These are phyloP conservation scores for Drosophila anomalata DNA, from an alignment of 2,888 invertebrate species.

Conservation along the genomic window DNA sequence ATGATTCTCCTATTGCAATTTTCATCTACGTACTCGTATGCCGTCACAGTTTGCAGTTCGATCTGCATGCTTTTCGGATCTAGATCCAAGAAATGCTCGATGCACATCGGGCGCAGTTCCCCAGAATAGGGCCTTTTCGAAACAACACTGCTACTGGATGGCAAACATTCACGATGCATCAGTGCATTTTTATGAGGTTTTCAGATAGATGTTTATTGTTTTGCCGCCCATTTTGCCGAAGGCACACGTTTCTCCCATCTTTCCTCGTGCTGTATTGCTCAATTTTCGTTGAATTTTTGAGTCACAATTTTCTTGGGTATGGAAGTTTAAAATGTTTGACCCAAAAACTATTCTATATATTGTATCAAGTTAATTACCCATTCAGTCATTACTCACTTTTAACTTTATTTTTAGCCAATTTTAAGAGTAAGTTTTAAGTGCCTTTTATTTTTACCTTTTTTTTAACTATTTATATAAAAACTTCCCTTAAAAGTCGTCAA, in stretches of 20 bases:
- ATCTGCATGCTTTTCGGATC: constrained; percentile 20
- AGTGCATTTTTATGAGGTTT: constrained; percentile 17
- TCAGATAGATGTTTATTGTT: constrained; percentile 5
- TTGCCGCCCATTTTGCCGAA: constrained; percentile 9
- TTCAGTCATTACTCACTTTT: too few relatives aligned
- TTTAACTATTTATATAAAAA: too few relatives aligned
- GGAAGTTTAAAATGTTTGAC: neutral
- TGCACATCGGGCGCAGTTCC: constrained; percentile 61
- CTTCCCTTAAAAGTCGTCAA: too few relatives aligned
- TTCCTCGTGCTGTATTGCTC: constrained; percentile 9
- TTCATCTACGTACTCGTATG: neutral
- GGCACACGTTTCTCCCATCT: constrained; percentile 46
- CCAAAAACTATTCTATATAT: too few relatives aligned
- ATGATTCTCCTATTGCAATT: neutral
- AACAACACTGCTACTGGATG: constrained; percentile 47
- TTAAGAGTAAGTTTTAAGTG: too few relatives aligned
- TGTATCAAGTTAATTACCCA: too few relatives aligned
- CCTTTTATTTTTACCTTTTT: too few relatives aligned
- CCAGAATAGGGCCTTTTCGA: constrained; percentile 64
- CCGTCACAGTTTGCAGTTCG: constrained; percentile 13
- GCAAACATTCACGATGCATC: constrained; percentile 11
- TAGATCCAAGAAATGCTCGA: constrained; percentile 14
- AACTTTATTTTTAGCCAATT: too few relatives aligned
- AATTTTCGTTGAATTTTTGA: constrained; percentile 11
- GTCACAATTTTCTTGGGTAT: constrained; percentile 5